phyloP scores from a whole-genome alignment of 2,797 vertebrate genomes.

The Leptoclinus maculatus region DNA sequence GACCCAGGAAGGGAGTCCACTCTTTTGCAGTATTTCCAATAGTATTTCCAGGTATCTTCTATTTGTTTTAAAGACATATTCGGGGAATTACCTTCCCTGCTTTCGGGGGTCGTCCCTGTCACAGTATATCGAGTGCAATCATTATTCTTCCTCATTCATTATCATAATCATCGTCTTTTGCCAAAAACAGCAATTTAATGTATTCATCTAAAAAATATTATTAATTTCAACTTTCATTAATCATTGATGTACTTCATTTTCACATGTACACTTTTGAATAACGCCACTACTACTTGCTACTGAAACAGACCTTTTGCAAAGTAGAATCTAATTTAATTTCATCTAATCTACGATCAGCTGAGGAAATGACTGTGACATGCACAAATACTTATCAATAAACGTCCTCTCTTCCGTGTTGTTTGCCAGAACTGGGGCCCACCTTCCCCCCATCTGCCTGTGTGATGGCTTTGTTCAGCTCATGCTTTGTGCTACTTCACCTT shows the following conservation, averaged over 20 bases:
- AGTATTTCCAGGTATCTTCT: neutral
- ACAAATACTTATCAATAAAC: conserved; percentile 6
- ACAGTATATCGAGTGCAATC: neutral
- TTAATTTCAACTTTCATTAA: neutral
- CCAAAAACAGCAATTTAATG: neutral
- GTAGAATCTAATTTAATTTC: conserved; percentile 13
- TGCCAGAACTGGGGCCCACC: neutral
- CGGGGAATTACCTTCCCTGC: neutral
- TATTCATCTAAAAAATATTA: neutral
- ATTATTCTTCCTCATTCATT: neutral
- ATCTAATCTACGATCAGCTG: conserved; percentile 11
- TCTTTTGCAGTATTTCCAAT: conserved; percentile 1
- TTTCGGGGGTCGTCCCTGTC: neutral
- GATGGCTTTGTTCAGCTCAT: conserved; percentile 10
- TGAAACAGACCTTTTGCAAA: conserved; percentile 3
- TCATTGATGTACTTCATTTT: neutral
- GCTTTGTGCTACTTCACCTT: neutral
- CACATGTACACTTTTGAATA: neutral
- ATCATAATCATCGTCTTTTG: neutral
- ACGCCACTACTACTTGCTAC: neutral
- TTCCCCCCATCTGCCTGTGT: conserved; percentile 1
- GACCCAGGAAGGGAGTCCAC: neutral
- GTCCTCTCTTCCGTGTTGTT: neutral
- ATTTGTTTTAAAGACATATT: neutral
- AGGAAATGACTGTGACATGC: conserved; percentile 22